Evolutionary conservation across 2,113 vertebrate genomes (phyloP), one percentile per base, ranked within the genome.

Genomic region (Heloderma charlesbogerti): DNA sequence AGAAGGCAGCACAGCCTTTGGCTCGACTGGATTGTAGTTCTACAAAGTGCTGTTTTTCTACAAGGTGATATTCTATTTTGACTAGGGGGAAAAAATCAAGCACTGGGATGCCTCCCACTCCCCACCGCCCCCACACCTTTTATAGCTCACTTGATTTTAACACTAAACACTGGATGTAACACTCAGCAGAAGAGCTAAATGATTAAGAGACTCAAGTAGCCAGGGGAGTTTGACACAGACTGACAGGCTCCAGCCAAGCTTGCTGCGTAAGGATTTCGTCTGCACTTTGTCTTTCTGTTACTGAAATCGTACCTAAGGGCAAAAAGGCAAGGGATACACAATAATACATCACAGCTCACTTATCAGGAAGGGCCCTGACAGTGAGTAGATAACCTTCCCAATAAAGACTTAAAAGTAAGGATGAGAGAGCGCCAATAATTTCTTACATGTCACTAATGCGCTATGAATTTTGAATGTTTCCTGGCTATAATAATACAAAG

Each of bases 241-340:
- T 88, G 94, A 93, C 93, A 93, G 95, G 94, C 88, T 92, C 91
- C 92, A 71, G 94, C 92, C 90, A 94, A 57, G 84, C 29, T 57
- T 84, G 90, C 87, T 89, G 79, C 80, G 5, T 43, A 89, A 95
- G 93, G 71, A 45, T 81, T 94, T 94, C 92, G 93, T 22, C 77
- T 91, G 94, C 86, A 81, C 93, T 95, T 93, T 88, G 91, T 92
- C 94, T 96, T 90, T 88, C 86, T 92, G 90, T 92, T 93, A 86
- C 92, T 93, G 94, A 94, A 96, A 97, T 8, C 91, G 94, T 92
- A 96, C 95, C 96, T 96, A 2, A 91, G 95, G 96, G 95, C 92
- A 94, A 88, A 89, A 92, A 95, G 92, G 93, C 86, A 90, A 94
- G 94, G 93, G 94, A 91, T 71, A 89, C 92, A 92, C 88, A 95